These are phyloP conservation scores for Epinotia brunnichana DNA, from an alignment of 2,888 invertebrate genomes.

Conservation along the genomic window DNA sequence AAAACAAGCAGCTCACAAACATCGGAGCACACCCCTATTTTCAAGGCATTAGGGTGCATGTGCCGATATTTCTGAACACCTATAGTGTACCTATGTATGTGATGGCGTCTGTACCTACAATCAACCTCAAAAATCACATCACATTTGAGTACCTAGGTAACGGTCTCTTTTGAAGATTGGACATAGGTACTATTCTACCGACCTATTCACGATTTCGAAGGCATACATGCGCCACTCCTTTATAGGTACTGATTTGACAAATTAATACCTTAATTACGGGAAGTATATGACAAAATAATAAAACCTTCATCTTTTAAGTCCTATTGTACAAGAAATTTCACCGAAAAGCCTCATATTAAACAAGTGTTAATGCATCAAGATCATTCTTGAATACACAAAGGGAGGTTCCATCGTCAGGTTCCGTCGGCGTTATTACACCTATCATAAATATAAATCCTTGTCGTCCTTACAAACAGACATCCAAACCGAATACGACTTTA, in stretches of 20 bases:
- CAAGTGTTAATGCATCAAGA: constrained; percentile 24
- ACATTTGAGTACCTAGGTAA: no score
- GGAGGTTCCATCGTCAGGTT: constrained; percentile 48
- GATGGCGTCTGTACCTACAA: no score
- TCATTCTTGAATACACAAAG: constrained; percentile 39
- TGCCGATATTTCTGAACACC: no score
- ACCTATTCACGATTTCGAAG: no score
- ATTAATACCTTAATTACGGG: background rate
- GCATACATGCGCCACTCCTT: no score
- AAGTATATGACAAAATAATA: background rate
- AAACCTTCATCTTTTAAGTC: background rate
- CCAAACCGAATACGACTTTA: background rate
- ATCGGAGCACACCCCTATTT: no score
- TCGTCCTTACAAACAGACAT: constrained; percentile 24
- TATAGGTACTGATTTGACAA: background rate
- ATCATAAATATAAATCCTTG: constrained; percentile 67
- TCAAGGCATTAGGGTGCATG: no score
- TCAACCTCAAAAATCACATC: no score
- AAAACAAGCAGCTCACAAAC: no score
- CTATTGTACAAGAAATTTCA: constrained; percentile 1
- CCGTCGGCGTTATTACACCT: constrained; percentile 65
- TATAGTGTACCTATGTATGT: no score
- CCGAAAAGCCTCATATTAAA: constrained; percentile 10
- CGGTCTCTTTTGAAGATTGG: no score
- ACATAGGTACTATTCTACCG: no score